Percentiles rank a stretch among this genome's conserved stretches.
These are phyloP conservation scores for Epinotia ramella DNA, from an alignment of 2,888 invertebrate species.

Conservation along the genomic window DNA sequence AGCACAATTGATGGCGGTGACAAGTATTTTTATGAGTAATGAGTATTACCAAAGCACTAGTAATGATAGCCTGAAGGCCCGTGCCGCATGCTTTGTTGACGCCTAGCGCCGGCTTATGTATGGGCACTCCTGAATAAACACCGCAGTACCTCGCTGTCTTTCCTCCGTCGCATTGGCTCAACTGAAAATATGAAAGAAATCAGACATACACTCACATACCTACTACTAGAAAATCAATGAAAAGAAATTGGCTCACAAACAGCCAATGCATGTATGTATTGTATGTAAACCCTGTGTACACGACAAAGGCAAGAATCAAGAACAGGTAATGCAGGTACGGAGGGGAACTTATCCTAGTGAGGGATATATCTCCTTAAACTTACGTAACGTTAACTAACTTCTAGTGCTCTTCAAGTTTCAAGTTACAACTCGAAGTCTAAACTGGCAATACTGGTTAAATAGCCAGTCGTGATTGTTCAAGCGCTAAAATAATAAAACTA, in stretches of 20 bases:
- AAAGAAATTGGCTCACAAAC: no score
- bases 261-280: no score
- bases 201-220: not conserved
- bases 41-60: slow-evolving; percentile 90
- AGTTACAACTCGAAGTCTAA: no score
- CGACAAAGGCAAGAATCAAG: no score
- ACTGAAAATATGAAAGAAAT: slow-evolving; percentile 68
- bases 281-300: no score
- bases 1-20: no score
- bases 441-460: not conserved
- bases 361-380: no score
- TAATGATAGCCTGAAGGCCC: slow-evolving; percentile 97
- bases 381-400: no score
- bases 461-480: not conserved
- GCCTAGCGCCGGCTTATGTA: slow-evolving; percentile 93
- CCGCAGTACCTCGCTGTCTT: slow-evolving; percentile 95
- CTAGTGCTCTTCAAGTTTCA: no score
- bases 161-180: slow-evolving; percentile 92
- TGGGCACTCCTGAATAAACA: slow-evolving; percentile 92
- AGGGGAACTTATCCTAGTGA: no score
- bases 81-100: slow-evolving; percentile 98
- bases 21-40: slow-evolving; percentile 32
- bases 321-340: no score
- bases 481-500: slow-evolving; percentile 51
- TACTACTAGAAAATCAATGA: no score